Conservation (phyloP, 2,888 invertebrate species). For the Lypha dubia region DNA sequence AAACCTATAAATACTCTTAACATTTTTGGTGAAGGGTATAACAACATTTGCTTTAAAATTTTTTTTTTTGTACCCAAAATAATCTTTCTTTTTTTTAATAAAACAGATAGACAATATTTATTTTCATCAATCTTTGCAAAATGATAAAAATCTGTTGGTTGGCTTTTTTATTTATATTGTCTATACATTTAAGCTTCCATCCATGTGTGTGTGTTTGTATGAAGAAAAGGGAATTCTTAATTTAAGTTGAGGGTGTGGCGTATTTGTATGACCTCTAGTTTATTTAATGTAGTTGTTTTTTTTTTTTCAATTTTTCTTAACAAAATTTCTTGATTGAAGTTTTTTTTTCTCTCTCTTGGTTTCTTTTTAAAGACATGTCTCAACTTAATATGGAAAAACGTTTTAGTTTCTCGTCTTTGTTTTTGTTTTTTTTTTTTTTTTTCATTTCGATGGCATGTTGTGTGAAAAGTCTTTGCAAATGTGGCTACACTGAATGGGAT, state of each 20-base stretch:
- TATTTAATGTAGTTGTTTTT: constrained; percentile 52
- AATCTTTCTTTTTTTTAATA: constrained; percentile 10
- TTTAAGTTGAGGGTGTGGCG: constrained; percentile 44
- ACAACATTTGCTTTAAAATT: not conserved
- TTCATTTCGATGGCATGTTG: no score
- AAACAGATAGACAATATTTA: constrained; percentile 45
- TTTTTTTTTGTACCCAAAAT: constrained; percentile 7
- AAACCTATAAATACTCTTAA: no score
- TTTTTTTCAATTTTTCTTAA: constrained; percentile 58
- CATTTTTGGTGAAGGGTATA: no score
- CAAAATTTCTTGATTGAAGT: constrained; percentile 49
- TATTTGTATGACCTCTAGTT: constrained; percentile 48
- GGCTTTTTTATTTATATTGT: constrained; percentile 23
- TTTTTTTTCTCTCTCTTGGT: constrained; percentile 11
- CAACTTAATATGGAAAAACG: constrained; percentile 52
- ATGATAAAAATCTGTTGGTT: constrained; percentile 60
- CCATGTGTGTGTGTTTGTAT: not conserved
- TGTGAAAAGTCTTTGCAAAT: constrained; percentile 21
- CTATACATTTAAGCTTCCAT: constrained; percentile 16
- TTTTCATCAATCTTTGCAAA: constrained; percentile 67
- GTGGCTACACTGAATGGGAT: not conserved
- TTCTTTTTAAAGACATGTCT: constrained; percentile 30
- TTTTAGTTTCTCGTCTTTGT: no score
- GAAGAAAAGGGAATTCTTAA: not conserved
- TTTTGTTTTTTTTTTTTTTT: no score